phyloP scores from a whole-genome alignment of 2,113 vertebrate species.

The Regulus satrapa region DNA sequence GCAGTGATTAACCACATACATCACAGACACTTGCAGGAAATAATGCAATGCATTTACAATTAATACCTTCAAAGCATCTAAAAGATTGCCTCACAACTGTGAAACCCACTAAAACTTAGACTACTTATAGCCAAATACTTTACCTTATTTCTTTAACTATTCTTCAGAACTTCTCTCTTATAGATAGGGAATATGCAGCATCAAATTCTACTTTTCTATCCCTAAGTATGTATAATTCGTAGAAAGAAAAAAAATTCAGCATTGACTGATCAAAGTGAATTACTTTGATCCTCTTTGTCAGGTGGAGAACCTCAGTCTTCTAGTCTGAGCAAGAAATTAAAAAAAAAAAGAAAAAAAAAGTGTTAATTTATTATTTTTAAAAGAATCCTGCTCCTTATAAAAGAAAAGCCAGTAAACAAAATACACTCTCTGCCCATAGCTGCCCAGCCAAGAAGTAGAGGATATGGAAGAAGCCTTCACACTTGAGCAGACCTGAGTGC shows the following conservation, averaged over 20 bases:
- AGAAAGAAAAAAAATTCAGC: background rate
- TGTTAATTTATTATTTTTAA: background rate
- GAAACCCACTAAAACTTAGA: background rate
- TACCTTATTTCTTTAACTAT: background rate
- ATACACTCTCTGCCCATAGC: background rate
- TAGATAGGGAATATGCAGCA: background rate
- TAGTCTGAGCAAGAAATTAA: background rate
- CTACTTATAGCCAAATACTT: background rate
- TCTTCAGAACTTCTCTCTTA: background rate
- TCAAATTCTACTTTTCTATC: background rate
- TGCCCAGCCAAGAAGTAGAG: background rate
- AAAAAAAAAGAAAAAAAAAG: background rate
- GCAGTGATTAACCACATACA: background rate
- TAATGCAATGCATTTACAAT: background rate
- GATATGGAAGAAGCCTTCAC: background rate
- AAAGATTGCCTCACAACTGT: background rate
- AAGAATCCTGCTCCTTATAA: background rate
- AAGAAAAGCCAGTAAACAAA: background rate
- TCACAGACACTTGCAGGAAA: background rate
- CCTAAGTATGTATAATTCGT: background rate
- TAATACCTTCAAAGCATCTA: background rate
- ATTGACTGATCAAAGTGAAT: background rate
- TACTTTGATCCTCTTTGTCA: background rate
- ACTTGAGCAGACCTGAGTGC: background rate
- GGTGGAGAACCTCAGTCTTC: background rate